A percentile compares a stretch with the other conserved stretches of the same genome.
phyloP scores from a whole-genome alignment of 23 tunicate species.

The Halocynthia roretzi region DNA sequence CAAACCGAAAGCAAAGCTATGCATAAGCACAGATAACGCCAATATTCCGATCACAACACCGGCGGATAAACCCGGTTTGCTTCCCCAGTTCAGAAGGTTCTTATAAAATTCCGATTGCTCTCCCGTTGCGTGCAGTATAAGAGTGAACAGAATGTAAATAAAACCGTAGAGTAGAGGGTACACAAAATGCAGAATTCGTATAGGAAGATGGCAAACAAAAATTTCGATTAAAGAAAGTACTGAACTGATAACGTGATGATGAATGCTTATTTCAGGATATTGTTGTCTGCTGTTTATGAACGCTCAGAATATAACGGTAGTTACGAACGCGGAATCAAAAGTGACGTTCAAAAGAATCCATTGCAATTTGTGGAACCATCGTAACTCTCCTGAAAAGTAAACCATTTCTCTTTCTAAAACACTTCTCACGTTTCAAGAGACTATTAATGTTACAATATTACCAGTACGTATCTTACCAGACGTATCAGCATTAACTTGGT shows the following conservation, averaged over 20 bases:
- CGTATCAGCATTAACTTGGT: background rate
- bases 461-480: background rate
- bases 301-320: conserved; percentile 49
- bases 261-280: conserved; percentile 18
- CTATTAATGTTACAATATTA: background rate
- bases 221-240: conserved; percentile 22
- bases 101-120: conserved; percentile 43
- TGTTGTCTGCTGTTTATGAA: conserved; percentile 14
- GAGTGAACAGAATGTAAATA: conserved; percentile 37
- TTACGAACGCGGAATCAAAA: conserved; percentile 18
- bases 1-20: conserved; percentile 31
- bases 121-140: conserved; percentile 53
- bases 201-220: conserved; percentile 17
- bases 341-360: conserved; percentile 47
- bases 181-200: conserved; percentile 57
- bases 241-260: conserved; percentile 43
- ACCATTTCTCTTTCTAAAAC: background rate
- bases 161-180: conserved; percentile 41
- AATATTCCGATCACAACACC: conserved; percentile 5
- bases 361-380: conserved; percentile 44
- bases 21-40: conserved; percentile 22
- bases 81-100: conserved; percentile 40
- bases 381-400: conserved; percentile 34
- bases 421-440: background rate
- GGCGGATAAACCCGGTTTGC: conserved; percentile 25